Percentiles rank a stretch among this genome's conserved stretches.
phyloP scores from a whole-genome alignment of 2,797 vertebrate species.

The Falco berigora region DNA sequence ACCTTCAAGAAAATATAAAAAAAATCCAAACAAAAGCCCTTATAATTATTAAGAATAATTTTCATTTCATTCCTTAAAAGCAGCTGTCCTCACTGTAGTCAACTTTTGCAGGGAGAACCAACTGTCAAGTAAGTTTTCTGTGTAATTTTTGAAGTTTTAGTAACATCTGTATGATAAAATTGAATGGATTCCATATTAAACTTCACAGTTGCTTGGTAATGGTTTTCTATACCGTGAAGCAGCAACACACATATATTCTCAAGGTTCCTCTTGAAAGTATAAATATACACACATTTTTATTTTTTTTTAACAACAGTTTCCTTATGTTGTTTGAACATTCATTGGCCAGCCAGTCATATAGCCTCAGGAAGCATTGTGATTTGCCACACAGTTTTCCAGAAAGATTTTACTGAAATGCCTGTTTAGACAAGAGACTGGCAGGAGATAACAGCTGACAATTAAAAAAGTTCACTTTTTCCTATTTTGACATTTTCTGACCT shows the following conservation, averaged over 20 bases:
- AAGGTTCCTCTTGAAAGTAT: not conserved
- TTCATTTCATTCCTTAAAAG: not conserved
- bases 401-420: not conserved
- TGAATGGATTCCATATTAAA: not conserved
- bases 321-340: not conserved
- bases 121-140: not conserved
- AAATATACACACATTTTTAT: not conserved
- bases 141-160: not conserved
- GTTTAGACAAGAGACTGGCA: not conserved
- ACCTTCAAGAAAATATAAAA: not conserved
- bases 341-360: not conserved
- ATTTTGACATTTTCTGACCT: not conserved
- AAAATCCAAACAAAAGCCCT: not conserved
- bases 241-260: not conserved
- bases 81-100: not conserved
- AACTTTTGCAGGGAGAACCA: not conserved
- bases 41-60: not conserved
- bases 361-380: not conserved
- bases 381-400: not conserved
- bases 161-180: not conserved
- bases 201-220: not conserved
- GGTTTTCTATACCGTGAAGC: not conserved
- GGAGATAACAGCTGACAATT: not conserved
- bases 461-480: not conserved
- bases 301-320: not conserved